Percentiles rank a stretch among this genome's conserved stretches.
These are phyloP conservation scores for Apamea sordens DNA, from an alignment of 2,888 invertebrate genomes.

Conservation along the genomic window DNA sequence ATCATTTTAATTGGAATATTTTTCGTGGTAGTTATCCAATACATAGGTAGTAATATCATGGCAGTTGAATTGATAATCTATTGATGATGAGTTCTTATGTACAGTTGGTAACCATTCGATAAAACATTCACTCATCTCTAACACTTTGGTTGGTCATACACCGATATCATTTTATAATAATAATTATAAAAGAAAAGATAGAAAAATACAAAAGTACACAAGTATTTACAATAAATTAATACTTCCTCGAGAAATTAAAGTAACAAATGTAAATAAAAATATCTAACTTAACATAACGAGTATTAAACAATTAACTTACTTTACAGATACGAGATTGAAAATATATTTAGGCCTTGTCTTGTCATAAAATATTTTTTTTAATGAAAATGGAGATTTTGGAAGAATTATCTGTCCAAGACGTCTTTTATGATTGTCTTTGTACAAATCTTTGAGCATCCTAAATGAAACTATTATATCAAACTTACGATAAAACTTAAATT, in stretches of 20 bases:
- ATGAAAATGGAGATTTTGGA: slow-evolving; percentile 21
- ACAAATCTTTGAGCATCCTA: slow-evolving; percentile 30
- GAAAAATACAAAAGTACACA: slow-evolving; percentile 59
- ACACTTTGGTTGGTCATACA: slow-evolving; percentile 45
- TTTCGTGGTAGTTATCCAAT: slow-evolving; percentile 22
- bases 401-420: slow-evolving; percentile 3
- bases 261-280: slow-evolving; percentile 70
- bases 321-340: slow-evolving; percentile 53
- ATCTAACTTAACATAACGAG: slow-evolving; percentile 64
- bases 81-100: slow-evolving; percentile 32
- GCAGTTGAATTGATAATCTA: slow-evolving; percentile 48
- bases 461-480: slow-evolving; percentile 35
- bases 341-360: slow-evolving; percentile 61
- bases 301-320: slow-evolving; percentile 61
- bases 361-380: background rate
- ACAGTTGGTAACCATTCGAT: slow-evolving; percentile 39
- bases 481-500: slow-evolving; percentile 52
- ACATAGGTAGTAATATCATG: slow-evolving; percentile 37
- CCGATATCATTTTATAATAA: slow-evolving; percentile 36
- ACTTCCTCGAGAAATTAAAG: slow-evolving; percentile 64
- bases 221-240: slow-evolving; percentile 72
- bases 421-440: slow-evolving; percentile 12
- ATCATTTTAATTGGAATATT: slow-evolving; percentile 39
- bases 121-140: slow-evolving; percentile 37
- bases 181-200: slow-evolving; percentile 53